phyloP scores from a whole-genome alignment of 2,113 vertebrate genomes.

The Phainopepla nitens region DNA sequence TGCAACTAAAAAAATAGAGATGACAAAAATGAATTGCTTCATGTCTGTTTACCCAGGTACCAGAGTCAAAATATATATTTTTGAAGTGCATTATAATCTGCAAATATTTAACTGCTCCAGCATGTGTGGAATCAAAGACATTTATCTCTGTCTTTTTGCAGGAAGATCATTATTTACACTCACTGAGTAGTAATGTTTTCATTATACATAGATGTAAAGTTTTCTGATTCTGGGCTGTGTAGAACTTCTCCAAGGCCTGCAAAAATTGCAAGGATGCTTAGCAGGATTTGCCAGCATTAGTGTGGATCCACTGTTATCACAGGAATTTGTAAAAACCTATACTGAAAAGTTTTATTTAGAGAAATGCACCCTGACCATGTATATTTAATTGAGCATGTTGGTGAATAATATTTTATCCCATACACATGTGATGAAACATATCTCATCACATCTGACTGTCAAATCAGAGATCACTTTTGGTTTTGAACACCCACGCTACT shows the following conservation, averaged over 20 bases:
- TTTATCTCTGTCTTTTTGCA: neutral
- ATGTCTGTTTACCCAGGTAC: neutral
- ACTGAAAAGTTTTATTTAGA: neutral
- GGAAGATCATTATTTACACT: neutral
- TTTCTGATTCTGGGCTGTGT: neutral
- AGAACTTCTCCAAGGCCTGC: neutral
- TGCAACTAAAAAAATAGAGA: neutral
- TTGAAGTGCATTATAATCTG: neutral
- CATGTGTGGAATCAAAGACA: neutral
- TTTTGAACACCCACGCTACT: neutral
- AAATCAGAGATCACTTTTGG: neutral
- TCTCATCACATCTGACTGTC: neutral
- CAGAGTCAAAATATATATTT: neutral
- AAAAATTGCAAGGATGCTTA: neutral
- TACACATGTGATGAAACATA: neutral
- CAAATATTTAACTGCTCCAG: neutral
- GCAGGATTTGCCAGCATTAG: neutral
- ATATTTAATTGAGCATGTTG: neutral
- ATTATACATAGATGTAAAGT: neutral
- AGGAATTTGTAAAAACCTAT: neutral
- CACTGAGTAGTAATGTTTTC: neutral
- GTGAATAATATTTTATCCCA: neutral
- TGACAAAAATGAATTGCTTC: neutral
- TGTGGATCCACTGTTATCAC: neutral
- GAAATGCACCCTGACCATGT: accelerated